Evolutionary conservation across 2,888 invertebrate genomes (phyloP).

Genomic region (Tipula confusa): DNA sequence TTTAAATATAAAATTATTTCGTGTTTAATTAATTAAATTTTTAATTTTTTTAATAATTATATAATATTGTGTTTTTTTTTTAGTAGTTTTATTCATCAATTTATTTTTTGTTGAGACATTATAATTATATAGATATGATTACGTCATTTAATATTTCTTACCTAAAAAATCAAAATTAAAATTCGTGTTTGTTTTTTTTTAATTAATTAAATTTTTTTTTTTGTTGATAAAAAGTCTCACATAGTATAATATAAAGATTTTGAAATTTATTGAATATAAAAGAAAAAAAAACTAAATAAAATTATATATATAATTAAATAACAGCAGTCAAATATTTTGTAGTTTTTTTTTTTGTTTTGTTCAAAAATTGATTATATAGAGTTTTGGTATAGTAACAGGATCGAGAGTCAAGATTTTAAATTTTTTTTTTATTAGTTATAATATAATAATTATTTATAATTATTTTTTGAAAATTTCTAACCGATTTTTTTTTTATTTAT

Average conservation of each 20-base stretch:
- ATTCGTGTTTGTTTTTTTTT: background rate
- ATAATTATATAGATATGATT: constrained; percentile 27
- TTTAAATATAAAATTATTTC: constrained; percentile 37
- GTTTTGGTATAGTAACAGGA: background rate
- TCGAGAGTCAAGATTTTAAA: constrained; percentile 13
- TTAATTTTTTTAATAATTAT: constrained; percentile 32
- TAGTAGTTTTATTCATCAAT: background rate
- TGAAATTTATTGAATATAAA: background rate
- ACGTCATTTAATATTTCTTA: constrained; percentile 20
- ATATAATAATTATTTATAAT: constrained; percentile 10
- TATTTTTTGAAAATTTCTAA: constrained; percentile 21
- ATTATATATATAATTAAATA: background rate
- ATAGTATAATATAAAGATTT: background rate
- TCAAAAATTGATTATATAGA: background rate
- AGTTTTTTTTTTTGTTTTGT: too few species aligned
- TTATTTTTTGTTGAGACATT: constrained; percentile 5
- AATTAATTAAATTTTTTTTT: background rate
- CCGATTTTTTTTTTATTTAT: constrained; percentile 32
- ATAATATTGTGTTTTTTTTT: background rate
- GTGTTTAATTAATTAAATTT: constrained; percentile 32
- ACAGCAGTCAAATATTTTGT: background rate
- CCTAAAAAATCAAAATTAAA: background rate
- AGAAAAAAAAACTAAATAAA: background rate
- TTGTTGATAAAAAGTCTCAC: background rate
- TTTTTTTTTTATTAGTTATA: background rate